Conservation (phyloP, 2,113 vertebrate genomes). For the Gymnogyps californianus region DNA sequence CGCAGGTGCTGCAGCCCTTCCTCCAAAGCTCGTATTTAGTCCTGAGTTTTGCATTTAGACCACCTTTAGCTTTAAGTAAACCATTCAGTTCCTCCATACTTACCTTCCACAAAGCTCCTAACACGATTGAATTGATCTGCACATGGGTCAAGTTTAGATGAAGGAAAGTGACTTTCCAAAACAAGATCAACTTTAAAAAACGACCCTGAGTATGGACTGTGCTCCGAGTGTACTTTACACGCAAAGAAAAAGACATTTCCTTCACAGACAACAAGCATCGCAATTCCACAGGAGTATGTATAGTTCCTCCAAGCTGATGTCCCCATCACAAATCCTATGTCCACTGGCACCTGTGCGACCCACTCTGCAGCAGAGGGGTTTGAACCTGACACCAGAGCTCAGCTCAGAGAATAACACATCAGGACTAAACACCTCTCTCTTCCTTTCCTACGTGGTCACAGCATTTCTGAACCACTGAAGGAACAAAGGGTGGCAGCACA, state of each 20-base stretch:
- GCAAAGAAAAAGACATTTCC: neutral
- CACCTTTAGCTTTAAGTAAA: neutral
- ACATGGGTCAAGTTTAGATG: neutral
- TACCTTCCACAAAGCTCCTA: neutral
- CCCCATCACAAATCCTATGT: neutral
- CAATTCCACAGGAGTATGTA: neutral
- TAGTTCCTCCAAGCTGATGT: neutral
- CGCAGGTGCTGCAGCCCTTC: neutral
- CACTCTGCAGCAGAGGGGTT: neutral
- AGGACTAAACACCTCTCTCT: neutral
- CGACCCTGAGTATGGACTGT: accelerated
- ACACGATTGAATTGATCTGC: neutral
- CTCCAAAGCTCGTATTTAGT: neutral
- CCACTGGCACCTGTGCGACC: too few species aligned
- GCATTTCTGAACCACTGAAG: neutral
- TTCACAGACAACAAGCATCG: neutral
- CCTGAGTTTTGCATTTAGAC: accelerated
- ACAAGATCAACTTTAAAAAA: neutral
- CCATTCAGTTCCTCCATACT: neutral
- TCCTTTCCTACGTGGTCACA: neutral
- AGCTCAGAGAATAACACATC: neutral
- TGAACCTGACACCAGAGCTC: neutral
- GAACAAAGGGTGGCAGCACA: neutral
- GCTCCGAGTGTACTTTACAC: neutral
- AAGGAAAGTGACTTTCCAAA: neutral